A percentile compares a stretch with the other conserved stretches of the same genome.
These are phyloP conservation scores for Dexiosoma caninum DNA, from an alignment of 2,888 invertebrate genomes.

Conservation along the genomic window DNA sequence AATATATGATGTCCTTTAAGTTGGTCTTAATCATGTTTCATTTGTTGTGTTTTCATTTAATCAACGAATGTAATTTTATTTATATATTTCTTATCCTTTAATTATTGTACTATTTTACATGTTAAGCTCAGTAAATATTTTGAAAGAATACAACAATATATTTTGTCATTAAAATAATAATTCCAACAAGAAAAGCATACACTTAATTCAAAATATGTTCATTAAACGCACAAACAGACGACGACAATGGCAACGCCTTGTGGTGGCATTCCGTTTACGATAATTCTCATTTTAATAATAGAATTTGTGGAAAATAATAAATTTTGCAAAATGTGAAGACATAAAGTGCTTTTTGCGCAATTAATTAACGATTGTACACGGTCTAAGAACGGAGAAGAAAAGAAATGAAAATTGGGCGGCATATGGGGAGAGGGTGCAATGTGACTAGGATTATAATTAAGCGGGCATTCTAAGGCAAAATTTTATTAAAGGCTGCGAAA, in stretches of 20 bases:
- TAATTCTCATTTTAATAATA: constrained; percentile 33
- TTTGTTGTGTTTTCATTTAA: too few relatives aligned
- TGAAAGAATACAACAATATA: constrained; percentile 20
- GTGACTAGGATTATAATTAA: constrained; percentile 45
- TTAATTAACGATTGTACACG: constrained; percentile 74
- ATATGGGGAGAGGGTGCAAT: background rate
- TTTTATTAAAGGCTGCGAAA: constrained; percentile 57
- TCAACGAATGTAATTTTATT: background rate
- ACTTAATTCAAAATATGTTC: constrained; percentile 38
- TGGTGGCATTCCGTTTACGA: background rate
- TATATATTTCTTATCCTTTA: background rate
- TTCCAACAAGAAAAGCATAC: background rate
- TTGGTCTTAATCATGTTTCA: too few relatives aligned
- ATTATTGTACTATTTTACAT: constrained; percentile 17
- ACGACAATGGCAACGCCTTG: background rate
- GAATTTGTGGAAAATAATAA: constrained; percentile 48
- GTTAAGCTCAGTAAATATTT: constrained; percentile 22
- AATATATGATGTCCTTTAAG: too few relatives aligned
- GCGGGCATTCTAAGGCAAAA: constrained; percentile 45
- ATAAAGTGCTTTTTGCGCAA: constrained; percentile 66
- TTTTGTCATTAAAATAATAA: constrained; percentile 35
- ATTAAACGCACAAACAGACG: background rate
- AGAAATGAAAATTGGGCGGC: background rate
- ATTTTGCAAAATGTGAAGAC: constrained; percentile 56
- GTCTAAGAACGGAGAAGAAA: constrained; percentile 29